Base-by-base conservation (phyloP, 2,888 invertebrate species). In the Apamea monoglypha region DNA sequence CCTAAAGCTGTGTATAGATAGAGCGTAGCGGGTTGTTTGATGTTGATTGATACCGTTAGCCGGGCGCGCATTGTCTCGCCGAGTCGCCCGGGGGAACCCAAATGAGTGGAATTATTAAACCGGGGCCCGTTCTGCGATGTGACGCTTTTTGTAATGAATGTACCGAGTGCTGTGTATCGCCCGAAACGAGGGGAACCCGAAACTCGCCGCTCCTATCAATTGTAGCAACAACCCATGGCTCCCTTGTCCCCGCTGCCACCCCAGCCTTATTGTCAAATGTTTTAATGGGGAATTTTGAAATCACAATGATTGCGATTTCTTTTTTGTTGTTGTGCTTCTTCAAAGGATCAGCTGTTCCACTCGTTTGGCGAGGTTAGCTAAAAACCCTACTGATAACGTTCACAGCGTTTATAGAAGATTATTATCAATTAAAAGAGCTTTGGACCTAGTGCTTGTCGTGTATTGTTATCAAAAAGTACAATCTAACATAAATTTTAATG, bases 1-100 rank as follows among this genome's bases (percentile, higher is more conserved):
- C 95, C 95, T 94, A 93, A 90, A 92, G 87, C 90, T 90, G 89
- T 87, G 85, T 91, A 89, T 80, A 91, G 91, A 88, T 89, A 90
- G 89, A 90, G 90, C 90, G 91, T 90, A 92, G 91, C 94, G 92
- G 94, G 95, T 93, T 95, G 96, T 96, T 96, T 96, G 96, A 97
- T 96, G 96, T 97, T 97, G 97, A 97, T 97, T 97, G 97, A 97
- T 97, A 96, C 96, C 95, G 96, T 96, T 96, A 96, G 96, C 93
- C 94, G 93, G 93, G 94, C 93, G 93, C 91, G 94, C 94, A 96
- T 96, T 96, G 96, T 96, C 95, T 96, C 93, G 95, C 92, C 87
- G 91, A 90, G 89, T 91, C 91, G 91, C 92, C 93, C 94, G 93
- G 94, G 96, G 96, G 95, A 92, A 92, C 94, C 93, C 95, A 94